A percentile compares a stretch with the other conserved stretches of the same genome.
Evolutionary conservation across 1,140 invertebrate genomes (phyloP).

Genomic region (Lethocerus indicus): DNA sequence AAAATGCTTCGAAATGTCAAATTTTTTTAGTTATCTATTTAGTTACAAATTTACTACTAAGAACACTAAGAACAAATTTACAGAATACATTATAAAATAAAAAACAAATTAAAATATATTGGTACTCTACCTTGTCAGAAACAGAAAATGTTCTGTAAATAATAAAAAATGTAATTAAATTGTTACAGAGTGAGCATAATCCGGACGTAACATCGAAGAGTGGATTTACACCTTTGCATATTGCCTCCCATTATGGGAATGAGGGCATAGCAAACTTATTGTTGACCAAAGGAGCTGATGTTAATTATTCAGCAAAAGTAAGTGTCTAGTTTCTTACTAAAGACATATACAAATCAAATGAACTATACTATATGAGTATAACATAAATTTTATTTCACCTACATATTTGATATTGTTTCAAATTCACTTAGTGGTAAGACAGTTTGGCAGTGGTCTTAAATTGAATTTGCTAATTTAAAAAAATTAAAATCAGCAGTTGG

Average conservation of each 20-base stretch:
- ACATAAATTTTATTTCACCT: too few species aligned
- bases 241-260: conserved; percentile 97
- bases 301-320: conserved; percentile 93
- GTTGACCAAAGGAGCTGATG: conserved; percentile 88
- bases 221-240: conserved; percentile 96
- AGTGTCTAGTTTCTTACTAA: too few species aligned
- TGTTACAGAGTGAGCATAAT: conserved; percentile 76
- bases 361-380: too few species aligned
- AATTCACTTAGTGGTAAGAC: too few species aligned
- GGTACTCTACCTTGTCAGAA: background rate
- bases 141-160: background rate
- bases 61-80: background rate
- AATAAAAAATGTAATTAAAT: background rate
- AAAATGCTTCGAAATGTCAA: background rate
- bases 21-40: background rate
- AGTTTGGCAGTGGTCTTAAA: too few species aligned
- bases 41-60: background rate
- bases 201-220: conserved; percentile 95
- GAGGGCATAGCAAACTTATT: conserved; percentile 86
- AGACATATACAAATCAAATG: too few species aligned
- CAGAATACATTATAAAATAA: background rate
- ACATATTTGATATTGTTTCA: too few species aligned
- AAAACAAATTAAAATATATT: background rate
- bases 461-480: too few species aligned
- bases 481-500: too few species aligned